Base-by-base conservation (phyloP, 2,888 invertebrate species). In the Protophormia terraenovae region DNA sequence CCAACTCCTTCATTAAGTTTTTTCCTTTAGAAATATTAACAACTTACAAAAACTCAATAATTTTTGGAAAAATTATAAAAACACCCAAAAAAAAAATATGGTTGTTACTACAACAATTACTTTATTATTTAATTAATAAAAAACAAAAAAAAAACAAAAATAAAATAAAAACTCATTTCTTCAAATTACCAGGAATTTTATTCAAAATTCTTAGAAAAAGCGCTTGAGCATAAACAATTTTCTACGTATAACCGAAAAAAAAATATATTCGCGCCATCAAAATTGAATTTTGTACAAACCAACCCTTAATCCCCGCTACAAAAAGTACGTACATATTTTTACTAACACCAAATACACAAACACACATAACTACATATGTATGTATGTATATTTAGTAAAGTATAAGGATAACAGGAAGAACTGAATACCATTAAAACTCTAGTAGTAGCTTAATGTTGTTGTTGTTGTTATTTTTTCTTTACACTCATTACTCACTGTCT, bases 201-300 rank as follows among this genome's bases (percentile, higher is more conserved):
- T 14, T 60, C 5, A 78, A 47, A 72, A 72, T 81, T 69, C 67
- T n/a, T 79, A 71, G 69, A 86, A 86, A 71, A 83, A 81, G 79
- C 84, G 83, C 81, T 86, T 87, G 84, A 87, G 86, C 84, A 87
- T 86, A 87, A 87, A 67, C 19, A 67, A 50, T 47, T 80, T 66
- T 73, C 53, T 5, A 58, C 35, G 19, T 58, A 32, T 19, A 76
- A 27, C 2, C 41, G 3, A 53, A 35, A 69, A 14, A 64, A 45
- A 35, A 14, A 84, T 86, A 86, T 83, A 82, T 86, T 87, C 88
- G 78, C 85, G 85, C 85, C 85, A 75, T 78, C 73, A 32, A 78
- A 76, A 84, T 82, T 66, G 50, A 79, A 83, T 75, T 60, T 66
- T 69, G 75, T 79, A 75, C n/a, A n/a, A n/a, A n/a, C 50, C 82